Conservation (phyloP, 2,888 invertebrate genomes). For the Anthophora plumipes region DNA sequence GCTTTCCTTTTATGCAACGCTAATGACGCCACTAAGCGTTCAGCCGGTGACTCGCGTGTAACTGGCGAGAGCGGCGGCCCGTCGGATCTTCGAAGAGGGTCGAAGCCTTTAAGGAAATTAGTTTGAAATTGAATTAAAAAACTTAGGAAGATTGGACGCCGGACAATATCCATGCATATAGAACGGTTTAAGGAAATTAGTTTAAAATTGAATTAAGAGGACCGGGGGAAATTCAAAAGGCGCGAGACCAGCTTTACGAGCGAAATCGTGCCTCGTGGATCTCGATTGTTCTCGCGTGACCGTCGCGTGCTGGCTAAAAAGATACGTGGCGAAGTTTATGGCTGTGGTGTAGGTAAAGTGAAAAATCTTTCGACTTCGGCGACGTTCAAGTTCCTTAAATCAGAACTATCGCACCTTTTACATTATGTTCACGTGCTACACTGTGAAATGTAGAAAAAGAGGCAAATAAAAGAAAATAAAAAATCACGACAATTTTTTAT, state of each 20-base stretch:
- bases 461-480: too few relatives aligned
- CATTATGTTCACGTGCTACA: neutral
- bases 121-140: conserved; percentile 67
- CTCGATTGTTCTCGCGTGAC: conserved; percentile 34
- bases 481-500: too few relatives aligned
- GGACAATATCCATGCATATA: conserved; percentile 56
- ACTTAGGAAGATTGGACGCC: conserved; percentile 66
- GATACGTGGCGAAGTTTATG: conserved; percentile 10
- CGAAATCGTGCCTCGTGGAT: conserved; percentile 13
- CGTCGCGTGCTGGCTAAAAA: conserved; percentile 14
- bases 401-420: neutral
- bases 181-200: conserved; percentile 60
- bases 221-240: conserved; percentile 41
- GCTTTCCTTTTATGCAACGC: conserved; percentile 58
- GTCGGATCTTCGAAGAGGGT: conserved; percentile 32
- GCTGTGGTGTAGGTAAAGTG: neutral
- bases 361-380: neutral
- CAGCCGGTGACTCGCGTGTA: conserved; percentile 36
- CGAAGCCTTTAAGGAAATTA: conserved; percentile 65
- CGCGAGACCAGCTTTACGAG: conserved; percentile 28
- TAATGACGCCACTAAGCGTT: conserved; percentile 56
- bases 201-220: conserved; percentile 64
- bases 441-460: too few relatives aligned
- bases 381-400: neutral
- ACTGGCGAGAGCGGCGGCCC: conserved; percentile 8